Evolutionary conservation across 2,888 invertebrate genomes (phyloP).

Genomic region (Eremobia ochroleuca): DNA sequence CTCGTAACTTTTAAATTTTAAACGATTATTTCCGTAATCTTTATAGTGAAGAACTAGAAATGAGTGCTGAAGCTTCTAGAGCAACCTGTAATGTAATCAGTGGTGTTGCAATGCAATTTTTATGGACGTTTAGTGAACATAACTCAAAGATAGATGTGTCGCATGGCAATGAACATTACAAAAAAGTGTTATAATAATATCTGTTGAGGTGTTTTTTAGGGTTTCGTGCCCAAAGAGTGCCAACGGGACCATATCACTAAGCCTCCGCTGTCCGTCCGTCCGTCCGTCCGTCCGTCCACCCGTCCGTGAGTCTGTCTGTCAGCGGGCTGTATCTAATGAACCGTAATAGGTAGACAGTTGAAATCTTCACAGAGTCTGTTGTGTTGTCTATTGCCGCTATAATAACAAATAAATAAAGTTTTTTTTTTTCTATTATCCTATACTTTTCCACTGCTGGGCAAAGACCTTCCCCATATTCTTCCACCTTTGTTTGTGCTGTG

Average conservation of each 20-base stretch:
- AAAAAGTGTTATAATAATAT: not conserved
- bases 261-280: too few relatives aligned
- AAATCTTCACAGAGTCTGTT: not conserved
- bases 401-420: too few relatives aligned
- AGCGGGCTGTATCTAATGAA: too few relatives aligned
- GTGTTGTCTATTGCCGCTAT: too few relatives aligned
- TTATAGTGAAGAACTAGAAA: conserved; percentile 9
- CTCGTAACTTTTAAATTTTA: conserved; percentile 10
- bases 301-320: too few relatives aligned
- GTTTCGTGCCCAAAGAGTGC: too few relatives aligned
- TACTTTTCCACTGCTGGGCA: too few relatives aligned
- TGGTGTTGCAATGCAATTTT: conserved; percentile 4
- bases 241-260: too few relatives aligned
- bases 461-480: too few relatives aligned
- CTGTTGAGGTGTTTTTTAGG: not conserved
- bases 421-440: too few relatives aligned
- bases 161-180: not conserved
- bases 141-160: not conserved
- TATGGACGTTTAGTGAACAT: not conserved
- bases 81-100: not conserved
- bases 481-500: too few relatives aligned
- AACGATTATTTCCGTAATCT: conserved; percentile 54
- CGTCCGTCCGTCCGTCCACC: too few relatives aligned
- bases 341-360: not conserved
- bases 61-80: not conserved